These are phyloP conservation scores for Drosophila pegasa DNA, from an alignment of 2,888 invertebrate species.

Conservation along the genomic window DNA sequence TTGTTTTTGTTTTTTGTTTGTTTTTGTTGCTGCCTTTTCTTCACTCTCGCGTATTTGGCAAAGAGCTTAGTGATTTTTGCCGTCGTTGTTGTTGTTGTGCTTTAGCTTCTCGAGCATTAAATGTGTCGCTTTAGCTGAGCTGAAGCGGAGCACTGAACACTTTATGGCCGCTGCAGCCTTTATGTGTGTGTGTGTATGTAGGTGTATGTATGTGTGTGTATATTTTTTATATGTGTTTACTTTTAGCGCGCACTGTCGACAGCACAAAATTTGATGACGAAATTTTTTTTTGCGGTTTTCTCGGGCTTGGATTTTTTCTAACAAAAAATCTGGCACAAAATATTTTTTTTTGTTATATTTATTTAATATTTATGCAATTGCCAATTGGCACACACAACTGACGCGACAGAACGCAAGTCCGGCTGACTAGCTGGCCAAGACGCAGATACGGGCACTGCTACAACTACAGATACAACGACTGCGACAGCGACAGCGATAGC, in stretches of 20 bases:
- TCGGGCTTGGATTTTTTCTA: slow-evolving; percentile 22
- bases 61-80: slow-evolving; percentile 59
- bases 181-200: slow-evolving; percentile 15
- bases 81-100: slow-evolving; percentile 42
- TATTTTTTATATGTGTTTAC: slow-evolving; percentile 46
- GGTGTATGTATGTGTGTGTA: slow-evolving; percentile 18
- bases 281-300: slow-evolving; percentile 41
- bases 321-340: slow-evolving; percentile 13
- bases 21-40: slow-evolving; percentile 20
- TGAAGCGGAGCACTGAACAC: slow-evolving; percentile 47
- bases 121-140: slow-evolving; percentile 64
- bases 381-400: slow-evolving; percentile 16
- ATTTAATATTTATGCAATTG: slow-evolving; percentile 19
- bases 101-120: slow-evolving; percentile 66
- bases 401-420: slow-evolving; percentile 55
- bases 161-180: slow-evolving; percentile 63
- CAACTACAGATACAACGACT: slow-evolving; percentile 1
- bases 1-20: slow-evolving; percentile 22
- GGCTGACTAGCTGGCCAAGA: slow-evolving; percentile 41
- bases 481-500: slow-evolving; percentile 19
- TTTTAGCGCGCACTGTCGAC: slow-evolving; percentile 66
- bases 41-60: slow-evolving; percentile 58
- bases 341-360: slow-evolving; percentile 5
- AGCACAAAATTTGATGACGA: slow-evolving; percentile 29
- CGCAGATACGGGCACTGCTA: slow-evolving; percentile 2